phyloP scores from a whole-genome alignment of 92 coral and sea anemone species.

The Porites cylindrica region DNA sequence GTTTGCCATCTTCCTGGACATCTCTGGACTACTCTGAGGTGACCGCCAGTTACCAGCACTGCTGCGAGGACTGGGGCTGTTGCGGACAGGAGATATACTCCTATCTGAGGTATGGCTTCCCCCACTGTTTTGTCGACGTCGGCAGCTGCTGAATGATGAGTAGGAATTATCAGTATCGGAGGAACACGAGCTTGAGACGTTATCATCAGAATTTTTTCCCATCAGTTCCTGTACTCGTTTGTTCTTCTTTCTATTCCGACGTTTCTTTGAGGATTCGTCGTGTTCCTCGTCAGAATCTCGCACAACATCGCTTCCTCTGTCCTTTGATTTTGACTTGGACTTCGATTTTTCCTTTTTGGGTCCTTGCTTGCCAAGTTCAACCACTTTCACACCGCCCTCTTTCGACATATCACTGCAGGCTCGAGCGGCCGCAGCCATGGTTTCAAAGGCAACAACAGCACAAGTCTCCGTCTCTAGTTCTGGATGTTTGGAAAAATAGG shows the following conservation, averaged over 20 bases:
- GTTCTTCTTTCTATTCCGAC: constrained; percentile 86
- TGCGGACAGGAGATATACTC: constrained; percentile 63
- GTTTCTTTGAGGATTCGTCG: constrained; percentile 79
- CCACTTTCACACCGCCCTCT: constrained; percentile 92
- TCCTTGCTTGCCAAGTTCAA: constrained; percentile 82
- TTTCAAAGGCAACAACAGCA: constrained; percentile 96
- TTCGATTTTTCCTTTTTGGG: constrained; percentile 79
- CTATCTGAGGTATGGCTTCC: constrained; percentile 61
- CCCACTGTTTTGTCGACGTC: constrained; percentile 78
- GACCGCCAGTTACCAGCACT: constrained; percentile 70
- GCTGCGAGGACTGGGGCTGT: constrained; percentile 73
- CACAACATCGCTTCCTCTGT: constrained; percentile 77
- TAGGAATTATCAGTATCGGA: constrained; percentile 94
- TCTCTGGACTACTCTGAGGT: constrained; percentile 91
- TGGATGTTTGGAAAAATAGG: constrained; percentile 74
- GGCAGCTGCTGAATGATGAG: constrained; percentile 91
- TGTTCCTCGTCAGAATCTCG: constrained; percentile 93
- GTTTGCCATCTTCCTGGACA: constrained; percentile 60
- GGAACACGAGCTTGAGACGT: constrained; percentile 91
- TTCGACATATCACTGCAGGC: constrained; percentile 95
- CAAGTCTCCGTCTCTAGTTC: constrained; percentile 86
- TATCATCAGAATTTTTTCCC: constrained; percentile 82
- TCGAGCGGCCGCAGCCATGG: constrained; percentile 99
- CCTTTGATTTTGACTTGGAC: constrained; percentile 75
- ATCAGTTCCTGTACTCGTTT: constrained; percentile 81